Evolutionary conservation across 2,797 vertebrate genomes (phyloP).

Genomic region (Lates japonicus): DNA sequence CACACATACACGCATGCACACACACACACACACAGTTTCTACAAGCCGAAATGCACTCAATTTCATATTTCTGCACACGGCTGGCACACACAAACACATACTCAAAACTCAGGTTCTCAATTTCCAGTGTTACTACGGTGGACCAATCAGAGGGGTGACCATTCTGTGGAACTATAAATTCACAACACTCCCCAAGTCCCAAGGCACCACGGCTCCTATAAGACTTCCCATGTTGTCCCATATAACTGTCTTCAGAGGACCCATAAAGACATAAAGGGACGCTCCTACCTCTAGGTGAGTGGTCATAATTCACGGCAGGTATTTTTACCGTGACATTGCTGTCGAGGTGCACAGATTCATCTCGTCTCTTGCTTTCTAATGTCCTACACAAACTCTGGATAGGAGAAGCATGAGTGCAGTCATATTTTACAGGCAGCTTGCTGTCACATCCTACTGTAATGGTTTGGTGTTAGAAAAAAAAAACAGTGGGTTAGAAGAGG

Average conservation of each 20-base stretch:
- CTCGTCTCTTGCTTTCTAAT: constrained; percentile 73
- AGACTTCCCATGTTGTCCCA: constrained; percentile 78
- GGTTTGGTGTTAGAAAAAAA: constrained; percentile 39
- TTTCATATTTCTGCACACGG: constrained; percentile 54
- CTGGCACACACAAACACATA: constrained; percentile 20
- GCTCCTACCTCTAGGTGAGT: constrained; percentile 75
- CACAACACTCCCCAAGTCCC: constrained; percentile 64
- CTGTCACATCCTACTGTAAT: constrained; percentile 61
- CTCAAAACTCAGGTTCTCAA: constrained; percentile 27
- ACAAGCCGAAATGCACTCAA: constrained; percentile 44
- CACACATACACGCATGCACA: constrained; percentile 26
- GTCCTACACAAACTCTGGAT: constrained; percentile 71
- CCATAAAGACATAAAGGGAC: constrained; percentile 83
- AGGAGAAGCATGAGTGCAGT: constrained; percentile 67
- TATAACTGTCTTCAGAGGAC: constrained; percentile 79
- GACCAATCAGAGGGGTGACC: constrained; percentile 67
- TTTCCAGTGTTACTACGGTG: constrained; percentile 31
- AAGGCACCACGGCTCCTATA: constrained; percentile 72
- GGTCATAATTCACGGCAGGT: constrained; percentile 80
- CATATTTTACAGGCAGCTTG: constrained; percentile 69
- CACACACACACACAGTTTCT: constrained; percentile 32
- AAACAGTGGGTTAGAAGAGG: constrained; percentile 22
- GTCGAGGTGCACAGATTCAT: constrained; percentile 76
- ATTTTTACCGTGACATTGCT: constrained; percentile 79
- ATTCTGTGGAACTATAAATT: constrained; percentile 74